Percentiles rank a stretch among this genome's conserved stretches.
Conservation (phyloP, 1,140 invertebrate species). For the Liolophura sinensis region DNA sequence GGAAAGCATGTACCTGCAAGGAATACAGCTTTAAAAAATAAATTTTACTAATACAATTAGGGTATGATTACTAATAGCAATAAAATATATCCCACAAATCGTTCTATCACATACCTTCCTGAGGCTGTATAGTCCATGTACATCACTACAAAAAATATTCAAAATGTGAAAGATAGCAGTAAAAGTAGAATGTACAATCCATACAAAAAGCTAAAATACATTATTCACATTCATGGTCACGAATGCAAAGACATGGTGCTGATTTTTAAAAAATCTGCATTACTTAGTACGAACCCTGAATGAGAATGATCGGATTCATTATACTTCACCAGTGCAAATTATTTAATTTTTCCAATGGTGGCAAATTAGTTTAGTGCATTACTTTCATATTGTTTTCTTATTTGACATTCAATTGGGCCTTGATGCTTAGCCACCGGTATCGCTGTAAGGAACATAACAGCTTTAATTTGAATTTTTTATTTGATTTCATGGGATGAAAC, state of each 20-base stretch:
- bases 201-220: not conserved
- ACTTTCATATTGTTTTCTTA: no score
- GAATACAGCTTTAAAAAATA: not conserved
- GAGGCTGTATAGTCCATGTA: slow-evolving; percentile 53
- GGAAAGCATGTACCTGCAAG: not conserved
- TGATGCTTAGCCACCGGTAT: no score
- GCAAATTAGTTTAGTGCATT: no score
- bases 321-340: no score
- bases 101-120: slow-evolving; percentile 34
- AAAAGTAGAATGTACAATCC: not conserved
- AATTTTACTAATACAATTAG: not conserved
- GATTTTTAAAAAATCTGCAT: not conserved
- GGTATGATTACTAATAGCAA: slow-evolving; percentile 3
- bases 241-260: not conserved
- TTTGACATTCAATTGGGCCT: no score
- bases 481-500: no score
- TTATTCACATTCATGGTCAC: not conserved
- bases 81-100: slow-evolving; percentile 10
- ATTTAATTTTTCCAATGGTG: no score
- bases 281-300: not conserved
- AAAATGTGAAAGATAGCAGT: not conserved
- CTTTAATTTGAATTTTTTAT: no score
- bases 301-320: not conserved
- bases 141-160: slow-evolving; percentile 29
- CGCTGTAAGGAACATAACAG: no score